Conservation (phyloP, 2,888 invertebrate species). For the Agonum fuliginosum region DNA sequence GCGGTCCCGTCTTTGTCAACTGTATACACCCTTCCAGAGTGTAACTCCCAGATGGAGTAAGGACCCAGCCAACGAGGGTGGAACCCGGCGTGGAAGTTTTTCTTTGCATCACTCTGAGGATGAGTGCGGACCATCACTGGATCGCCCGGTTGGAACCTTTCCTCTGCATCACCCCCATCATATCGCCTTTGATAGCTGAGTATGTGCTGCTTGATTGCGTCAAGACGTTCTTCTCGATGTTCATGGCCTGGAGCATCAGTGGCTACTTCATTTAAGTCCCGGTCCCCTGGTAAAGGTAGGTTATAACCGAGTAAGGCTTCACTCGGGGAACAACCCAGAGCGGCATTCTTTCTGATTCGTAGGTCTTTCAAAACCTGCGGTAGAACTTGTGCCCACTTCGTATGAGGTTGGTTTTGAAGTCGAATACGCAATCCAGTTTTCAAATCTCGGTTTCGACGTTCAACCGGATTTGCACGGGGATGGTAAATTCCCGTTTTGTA, state of each 20-base stretch:
- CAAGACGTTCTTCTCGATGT: background rate
- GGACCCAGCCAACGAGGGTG: slow-evolving; percentile 20
- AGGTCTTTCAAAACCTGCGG: background rate
- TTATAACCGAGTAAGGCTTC: slow-evolving; percentile 16
- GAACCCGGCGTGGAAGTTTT: background rate
- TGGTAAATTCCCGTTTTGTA: slow-evolving; percentile 61
- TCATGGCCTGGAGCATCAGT: background rate
- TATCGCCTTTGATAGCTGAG: background rate
- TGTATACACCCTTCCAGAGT: too few relatives aligned
- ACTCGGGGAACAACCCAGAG: background rate
- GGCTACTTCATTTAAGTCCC: slow-evolving; percentile 8
- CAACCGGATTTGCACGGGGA: slow-evolving; percentile 63
- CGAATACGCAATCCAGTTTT: slow-evolving; percentile 63
- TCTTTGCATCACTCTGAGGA: background rate
- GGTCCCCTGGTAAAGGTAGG: slow-evolving; percentile 7
- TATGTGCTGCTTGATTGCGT: background rate
- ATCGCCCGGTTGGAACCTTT: background rate
- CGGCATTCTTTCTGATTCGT: slow-evolving; percentile 11
- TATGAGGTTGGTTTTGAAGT: slow-evolving; percentile 26
- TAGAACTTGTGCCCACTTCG: background rate
- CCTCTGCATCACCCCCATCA: background rate
- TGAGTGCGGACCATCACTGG: background rate
- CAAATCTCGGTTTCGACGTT: slow-evolving; percentile 64
- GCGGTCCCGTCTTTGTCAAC: too few relatives aligned
- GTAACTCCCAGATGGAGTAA: too few relatives aligned